Conservation (phyloP, 2,113 vertebrate genomes). For the Callithrix jacchus region DNA sequence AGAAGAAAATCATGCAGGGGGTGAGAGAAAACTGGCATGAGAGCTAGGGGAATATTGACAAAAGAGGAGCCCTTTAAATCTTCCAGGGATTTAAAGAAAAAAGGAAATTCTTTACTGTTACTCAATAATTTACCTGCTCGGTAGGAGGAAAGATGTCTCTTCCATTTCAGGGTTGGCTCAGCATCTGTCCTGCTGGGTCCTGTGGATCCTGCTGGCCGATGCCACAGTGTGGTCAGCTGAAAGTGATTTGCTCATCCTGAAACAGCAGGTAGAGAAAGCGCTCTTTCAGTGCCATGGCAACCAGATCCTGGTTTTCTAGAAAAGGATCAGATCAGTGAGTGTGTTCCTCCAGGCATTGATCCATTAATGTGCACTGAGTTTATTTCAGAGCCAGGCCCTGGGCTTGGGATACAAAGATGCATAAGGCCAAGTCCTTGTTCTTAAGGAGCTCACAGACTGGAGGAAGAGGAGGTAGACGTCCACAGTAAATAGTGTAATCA, state of each 20-base stretch:
- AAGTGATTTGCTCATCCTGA: background rate
- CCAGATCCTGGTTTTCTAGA: background rate
- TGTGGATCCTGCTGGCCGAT: background rate
- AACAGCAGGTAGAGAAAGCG: background rate
- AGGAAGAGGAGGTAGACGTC: background rate
- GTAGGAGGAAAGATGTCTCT: background rate
- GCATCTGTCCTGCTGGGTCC: background rate
- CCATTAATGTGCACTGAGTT: background rate
- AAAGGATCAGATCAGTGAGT: background rate
- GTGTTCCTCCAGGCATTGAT: background rate
- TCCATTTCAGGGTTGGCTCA: background rate
- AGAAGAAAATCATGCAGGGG: background rate
- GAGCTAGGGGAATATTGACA: background rate
- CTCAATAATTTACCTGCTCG: background rate
- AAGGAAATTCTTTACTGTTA: background rate
- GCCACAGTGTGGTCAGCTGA: background rate
- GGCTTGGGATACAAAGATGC: background rate
- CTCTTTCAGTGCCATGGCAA: slow-evolving; percentile 17
- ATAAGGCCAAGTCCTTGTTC: background rate
- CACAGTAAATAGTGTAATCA: background rate
- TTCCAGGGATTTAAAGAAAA: background rate
- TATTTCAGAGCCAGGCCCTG: background rate
- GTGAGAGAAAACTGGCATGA: background rate
- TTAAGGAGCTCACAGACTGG: background rate
- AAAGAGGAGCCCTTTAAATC: background rate